These are phyloP conservation scores for Adoxophyes honmai DNA, from an alignment of 1,140 invertebrate genomes.

Conservation along the genomic window DNA sequence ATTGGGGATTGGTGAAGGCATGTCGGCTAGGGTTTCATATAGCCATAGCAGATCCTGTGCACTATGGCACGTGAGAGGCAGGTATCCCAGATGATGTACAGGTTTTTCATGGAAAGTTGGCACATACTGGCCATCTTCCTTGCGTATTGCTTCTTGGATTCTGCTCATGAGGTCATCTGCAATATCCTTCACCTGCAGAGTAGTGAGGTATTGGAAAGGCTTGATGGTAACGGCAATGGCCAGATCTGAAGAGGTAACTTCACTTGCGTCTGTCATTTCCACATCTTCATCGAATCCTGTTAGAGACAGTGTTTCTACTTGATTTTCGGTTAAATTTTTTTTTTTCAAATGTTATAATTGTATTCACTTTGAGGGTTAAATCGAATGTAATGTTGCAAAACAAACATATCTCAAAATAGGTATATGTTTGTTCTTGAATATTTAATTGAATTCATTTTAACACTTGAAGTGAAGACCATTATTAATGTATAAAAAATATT, in stretches of 20 bases:
- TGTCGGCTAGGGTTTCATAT: not conserved
- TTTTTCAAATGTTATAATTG: not conserved
- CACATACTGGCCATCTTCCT: not conserved
- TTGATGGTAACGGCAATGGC: not conserved
- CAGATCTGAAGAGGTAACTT: not conserved
- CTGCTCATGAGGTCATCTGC: not conserved
- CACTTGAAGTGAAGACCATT: too few relatives aligned
- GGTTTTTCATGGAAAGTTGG: not conserved
- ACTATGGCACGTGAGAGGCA: not conserved
- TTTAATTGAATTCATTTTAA: too few relatives aligned
- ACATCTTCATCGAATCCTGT: slow-evolving; percentile 10
- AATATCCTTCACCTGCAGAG: not conserved
- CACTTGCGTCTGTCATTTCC: not conserved
- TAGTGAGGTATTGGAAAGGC: not conserved
- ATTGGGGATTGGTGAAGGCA: not conserved
- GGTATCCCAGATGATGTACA: not conserved
- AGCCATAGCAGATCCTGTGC: not conserved
- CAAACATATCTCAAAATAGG: too few relatives aligned
- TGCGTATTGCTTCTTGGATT: not conserved
- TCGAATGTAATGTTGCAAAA: too few relatives aligned
- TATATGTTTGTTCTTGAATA: too few relatives aligned
- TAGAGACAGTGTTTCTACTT: slow-evolving; percentile 9
- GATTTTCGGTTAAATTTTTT: not conserved
- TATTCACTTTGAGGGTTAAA: too few relatives aligned
- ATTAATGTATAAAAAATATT: too few relatives aligned